Evolutionary conservation across 2,113 vertebrate species (phyloP).

Genomic region (Mohoua ochrocephala): DNA sequence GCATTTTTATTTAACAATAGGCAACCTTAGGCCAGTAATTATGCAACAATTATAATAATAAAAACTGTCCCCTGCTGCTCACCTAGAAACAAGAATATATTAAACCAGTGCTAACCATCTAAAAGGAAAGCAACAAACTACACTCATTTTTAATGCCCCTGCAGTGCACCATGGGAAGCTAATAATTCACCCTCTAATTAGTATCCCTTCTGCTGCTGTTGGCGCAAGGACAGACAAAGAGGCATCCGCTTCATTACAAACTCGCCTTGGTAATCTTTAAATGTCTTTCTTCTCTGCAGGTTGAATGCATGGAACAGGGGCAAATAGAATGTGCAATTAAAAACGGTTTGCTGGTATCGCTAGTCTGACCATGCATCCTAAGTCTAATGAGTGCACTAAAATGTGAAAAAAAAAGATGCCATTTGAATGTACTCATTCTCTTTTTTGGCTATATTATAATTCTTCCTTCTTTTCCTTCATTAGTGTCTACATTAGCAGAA

Average conservation of each 20-base stretch:
- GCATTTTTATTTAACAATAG: conserved; percentile 82
- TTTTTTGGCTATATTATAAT: neutral
- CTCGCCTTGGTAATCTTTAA: conserved; percentile 77
- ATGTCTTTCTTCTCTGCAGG: conserved; percentile 73
- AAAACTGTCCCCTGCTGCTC: conserved; percentile 78
- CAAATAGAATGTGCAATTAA: conserved; percentile 67
- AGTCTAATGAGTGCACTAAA: conserved; percentile 51
- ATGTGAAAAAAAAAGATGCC: neutral
- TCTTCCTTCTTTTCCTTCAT: conserved; percentile 33
- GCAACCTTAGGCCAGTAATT: conserved; percentile 82
- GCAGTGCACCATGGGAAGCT: conserved; percentile 84
- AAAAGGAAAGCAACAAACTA: conserved; percentile 74
- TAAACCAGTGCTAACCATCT: conserved; percentile 69
- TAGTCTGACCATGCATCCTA: conserved; percentile 25
- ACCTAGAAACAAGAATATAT: conserved; percentile 82
- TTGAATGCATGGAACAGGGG: conserved; percentile 55
- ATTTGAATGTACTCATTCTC: neutral
- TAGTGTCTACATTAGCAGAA: neutral
- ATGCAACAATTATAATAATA: conserved; percentile 84
- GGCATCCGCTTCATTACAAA: conserved; percentile 73
- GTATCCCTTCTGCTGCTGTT: conserved; percentile 79
- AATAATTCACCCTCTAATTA: conserved; percentile 88
- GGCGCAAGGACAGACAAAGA: conserved; percentile 79
- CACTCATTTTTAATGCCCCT: conserved; percentile 81
- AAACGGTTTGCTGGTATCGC: conserved; percentile 19